Evolutionary conservation across 2,888 invertebrate species (phyloP).

Genomic region (Lithophane semibrunnea): DNA sequence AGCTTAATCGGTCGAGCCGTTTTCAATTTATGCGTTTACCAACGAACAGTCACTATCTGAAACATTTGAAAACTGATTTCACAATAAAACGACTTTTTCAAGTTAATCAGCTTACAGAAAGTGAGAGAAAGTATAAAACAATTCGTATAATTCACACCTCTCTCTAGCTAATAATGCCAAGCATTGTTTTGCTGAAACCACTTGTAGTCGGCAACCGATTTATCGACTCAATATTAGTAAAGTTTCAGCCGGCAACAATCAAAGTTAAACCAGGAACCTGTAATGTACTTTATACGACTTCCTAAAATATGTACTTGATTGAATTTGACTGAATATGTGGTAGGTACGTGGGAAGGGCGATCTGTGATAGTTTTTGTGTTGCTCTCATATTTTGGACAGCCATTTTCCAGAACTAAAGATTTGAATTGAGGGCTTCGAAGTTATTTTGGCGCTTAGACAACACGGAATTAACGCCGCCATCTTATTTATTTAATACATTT

Average conservation of each 20-base stretch:
- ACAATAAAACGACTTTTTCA: neutral
- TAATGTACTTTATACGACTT: conserved; percentile 21
- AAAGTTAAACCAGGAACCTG: conserved; percentile 23
- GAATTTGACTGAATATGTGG: neutral
- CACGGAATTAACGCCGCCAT: no score
- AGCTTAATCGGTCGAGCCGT: no score
- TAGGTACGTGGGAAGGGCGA: neutral
- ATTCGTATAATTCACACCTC: neutral
- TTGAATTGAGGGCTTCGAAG: neutral
- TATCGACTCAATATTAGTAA: conserved; percentile 38
- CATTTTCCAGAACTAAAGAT: neutral
- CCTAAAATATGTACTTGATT: neutral
- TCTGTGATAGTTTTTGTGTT: neutral
- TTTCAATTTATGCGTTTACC: no score
- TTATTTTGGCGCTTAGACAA: neutral
- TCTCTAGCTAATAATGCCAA: conserved; percentile 1
- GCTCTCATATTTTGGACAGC: neutral
- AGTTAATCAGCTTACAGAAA: neutral
- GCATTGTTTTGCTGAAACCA: neutral
- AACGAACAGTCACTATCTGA: neutral
- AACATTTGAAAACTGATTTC: neutral
- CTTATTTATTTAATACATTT: no score
- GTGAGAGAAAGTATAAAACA: neutral
- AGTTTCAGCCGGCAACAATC: conserved; percentile 32
- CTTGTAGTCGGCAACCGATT: conserved; percentile 1